phyloP scores from a whole-genome alignment of 2,113 vertebrate genomes.

The Dicrurus megarhynchus region DNA sequence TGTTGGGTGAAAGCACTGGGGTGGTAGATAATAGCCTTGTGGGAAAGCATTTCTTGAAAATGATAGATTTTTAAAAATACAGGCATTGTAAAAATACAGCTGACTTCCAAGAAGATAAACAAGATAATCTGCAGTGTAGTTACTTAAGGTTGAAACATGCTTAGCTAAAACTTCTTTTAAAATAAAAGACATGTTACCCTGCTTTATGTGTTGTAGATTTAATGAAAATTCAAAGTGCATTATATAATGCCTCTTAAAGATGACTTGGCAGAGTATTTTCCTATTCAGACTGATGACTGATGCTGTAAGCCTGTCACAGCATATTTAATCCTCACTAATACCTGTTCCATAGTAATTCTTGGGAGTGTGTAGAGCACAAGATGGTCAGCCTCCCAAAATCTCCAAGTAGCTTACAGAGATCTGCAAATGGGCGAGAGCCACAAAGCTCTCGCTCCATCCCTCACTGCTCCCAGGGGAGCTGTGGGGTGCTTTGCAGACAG shows the following conservation, averaged over 20 bases:
- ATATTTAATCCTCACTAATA: not conserved
- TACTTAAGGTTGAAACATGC: not conserved
- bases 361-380: not conserved
- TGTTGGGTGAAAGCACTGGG: not conserved
- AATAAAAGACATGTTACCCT: not conserved
- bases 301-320: not conserved
- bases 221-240: not conserved
- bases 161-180: not conserved
- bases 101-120: not conserved
- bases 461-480: not conserved
- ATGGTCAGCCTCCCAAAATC: not conserved
- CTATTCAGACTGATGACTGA: not conserved
- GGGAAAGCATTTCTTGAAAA: not conserved
- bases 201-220: not conserved
- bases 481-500: not conserved
- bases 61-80: not conserved
- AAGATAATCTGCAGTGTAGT: not conserved
- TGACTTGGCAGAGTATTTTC: not conserved
- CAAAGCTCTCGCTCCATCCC: accelerated
- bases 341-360: not conserved
- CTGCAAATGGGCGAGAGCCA: not conserved
- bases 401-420: not conserved
- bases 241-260: not conserved
- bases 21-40: not conserved
- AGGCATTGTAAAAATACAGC: not conserved